A percentile compares a stretch with the other conserved stretches of the same genome.
These are phyloP conservation scores for Teleogryllus occipitalis DNA, from an alignment of 1,140 invertebrate species.

Conservation along the genomic window DNA sequence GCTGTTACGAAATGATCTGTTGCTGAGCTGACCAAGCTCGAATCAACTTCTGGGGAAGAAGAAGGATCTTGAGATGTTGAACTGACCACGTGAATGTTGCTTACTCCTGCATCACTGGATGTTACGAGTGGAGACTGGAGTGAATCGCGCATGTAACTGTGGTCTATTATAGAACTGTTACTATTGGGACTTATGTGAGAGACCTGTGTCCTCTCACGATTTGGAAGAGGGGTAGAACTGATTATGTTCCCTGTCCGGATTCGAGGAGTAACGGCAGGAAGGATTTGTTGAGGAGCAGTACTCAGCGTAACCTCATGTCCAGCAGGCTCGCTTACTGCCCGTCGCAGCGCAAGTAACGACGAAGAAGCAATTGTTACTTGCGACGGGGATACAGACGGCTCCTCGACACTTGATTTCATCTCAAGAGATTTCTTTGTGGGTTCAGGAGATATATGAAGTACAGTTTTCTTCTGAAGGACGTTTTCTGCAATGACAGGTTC, in stretches of 20 bases:
- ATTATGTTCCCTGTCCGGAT: background rate
- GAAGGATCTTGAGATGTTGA: conserved; percentile 13
- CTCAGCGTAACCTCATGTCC: background rate
- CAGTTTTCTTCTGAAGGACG: conserved; percentile 9
- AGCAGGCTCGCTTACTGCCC: background rate
- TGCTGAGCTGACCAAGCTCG: conserved; percentile 28
- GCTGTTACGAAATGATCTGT: conserved; percentile 34
- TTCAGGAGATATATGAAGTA: conserved; percentile 7
- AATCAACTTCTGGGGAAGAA: background rate
- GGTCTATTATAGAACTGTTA: background rate
- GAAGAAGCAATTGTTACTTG: conserved; percentile 7
- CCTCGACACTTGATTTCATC: background rate
- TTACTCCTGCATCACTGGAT: conserved; percentile 22
- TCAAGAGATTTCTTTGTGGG: background rate
- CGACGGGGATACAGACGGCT: background rate
- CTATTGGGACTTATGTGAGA: background rate
- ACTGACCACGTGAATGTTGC: conserved; percentile 15
- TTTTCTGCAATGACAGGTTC: background rate
- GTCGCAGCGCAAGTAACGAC: background rate
- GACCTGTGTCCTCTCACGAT: background rate
- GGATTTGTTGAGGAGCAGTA: background rate
- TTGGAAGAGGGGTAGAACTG: conserved; percentile 15
- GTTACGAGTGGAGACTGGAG: conserved; percentile 22
- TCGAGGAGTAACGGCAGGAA: background rate
- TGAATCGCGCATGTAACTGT: background rate